Base-by-base conservation (phyloP, 2,888 invertebrate species). In the Polyommatus icarus region DNA sequence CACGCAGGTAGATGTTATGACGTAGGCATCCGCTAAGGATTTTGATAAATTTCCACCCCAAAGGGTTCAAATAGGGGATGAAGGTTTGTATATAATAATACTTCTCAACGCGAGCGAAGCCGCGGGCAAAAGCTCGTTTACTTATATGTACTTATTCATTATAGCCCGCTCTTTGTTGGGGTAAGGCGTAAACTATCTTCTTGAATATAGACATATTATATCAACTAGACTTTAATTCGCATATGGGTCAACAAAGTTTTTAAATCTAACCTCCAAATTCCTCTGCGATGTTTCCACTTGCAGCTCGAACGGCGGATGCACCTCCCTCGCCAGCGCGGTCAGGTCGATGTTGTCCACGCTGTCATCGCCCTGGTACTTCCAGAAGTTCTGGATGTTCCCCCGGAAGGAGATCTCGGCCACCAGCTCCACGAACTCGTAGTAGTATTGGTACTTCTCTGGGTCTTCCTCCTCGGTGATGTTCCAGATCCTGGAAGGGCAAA, bases 341-440 rank as follows among this genome's bases (percentile, higher is more conserved):
- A 96, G 94, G 76, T 96, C 95, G 0, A 93, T 82, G 0, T 85
- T 87, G 32, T 91, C 93, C 80, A 96, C 95, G 0, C 95, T 94
- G 5, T 95, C 94, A 61, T 95, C 95, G 4, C 90, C 90, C 87
- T 97, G 97, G 79, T 95, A 95, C 87, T 96, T 96, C 88, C 97
- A 95, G 84, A 97, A 97, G 87, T 97, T 94, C 84, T 97, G 95
- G 80, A 97, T 81, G 79, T 94, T 94, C 12, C 89, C 88, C 1
- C 94, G 83, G 84, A 94, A 94, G 0, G 94, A 94, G 1, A 94
- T 89, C 72, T 92, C 92, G 0, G 93, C 86, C 0, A 93, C 87
- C 79, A 93, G 87, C 79, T 91, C 90, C 0, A 94, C 81, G 82
- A 94, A 94, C 46, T 90, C 90, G 61, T 84, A 86, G 84, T 94